phyloP scores from a whole-genome alignment of 2,113 vertebrate species.

The Physeter macrocephalus region DNA sequence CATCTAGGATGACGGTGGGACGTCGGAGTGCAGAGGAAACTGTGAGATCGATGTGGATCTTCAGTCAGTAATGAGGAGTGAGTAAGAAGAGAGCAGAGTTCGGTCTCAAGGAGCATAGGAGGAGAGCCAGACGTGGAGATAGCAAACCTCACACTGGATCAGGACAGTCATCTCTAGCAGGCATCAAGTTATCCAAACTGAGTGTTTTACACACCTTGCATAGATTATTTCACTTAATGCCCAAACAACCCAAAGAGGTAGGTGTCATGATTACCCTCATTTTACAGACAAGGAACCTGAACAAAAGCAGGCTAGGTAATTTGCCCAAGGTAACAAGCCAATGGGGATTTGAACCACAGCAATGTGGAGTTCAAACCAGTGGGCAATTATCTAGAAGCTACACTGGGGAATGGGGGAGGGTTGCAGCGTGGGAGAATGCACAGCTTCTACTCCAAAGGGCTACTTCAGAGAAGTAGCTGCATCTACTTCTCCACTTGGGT shows the following conservation, averaged over 20 bases:
- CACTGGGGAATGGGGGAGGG: neutral
- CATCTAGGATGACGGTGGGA: neutral
- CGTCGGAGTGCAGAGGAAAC: neutral
- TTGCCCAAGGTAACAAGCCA: neutral
- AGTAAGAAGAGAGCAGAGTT: no score
- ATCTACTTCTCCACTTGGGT: neutral
- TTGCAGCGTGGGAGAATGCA: fast-evolving
- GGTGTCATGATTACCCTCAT: neutral
- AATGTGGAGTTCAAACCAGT: neutral
- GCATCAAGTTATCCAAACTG: neutral
- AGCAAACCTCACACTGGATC: neutral
- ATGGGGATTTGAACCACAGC: neutral
- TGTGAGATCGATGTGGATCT: neutral
- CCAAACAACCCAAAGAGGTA: neutral
- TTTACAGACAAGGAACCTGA: neutral
- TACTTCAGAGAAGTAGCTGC: neutral
- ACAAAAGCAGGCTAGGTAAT: neutral
- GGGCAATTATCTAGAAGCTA: neutral
- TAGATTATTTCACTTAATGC: neutral
- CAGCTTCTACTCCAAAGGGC: neutral
- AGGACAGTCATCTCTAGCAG: neutral
- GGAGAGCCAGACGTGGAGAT: neutral
- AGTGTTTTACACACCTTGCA: neutral
- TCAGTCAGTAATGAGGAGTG: neutral
- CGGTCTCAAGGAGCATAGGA: neutral